Base-by-base conservation (phyloP, 1,140 invertebrate species). In the Colletes gigas region DNA sequence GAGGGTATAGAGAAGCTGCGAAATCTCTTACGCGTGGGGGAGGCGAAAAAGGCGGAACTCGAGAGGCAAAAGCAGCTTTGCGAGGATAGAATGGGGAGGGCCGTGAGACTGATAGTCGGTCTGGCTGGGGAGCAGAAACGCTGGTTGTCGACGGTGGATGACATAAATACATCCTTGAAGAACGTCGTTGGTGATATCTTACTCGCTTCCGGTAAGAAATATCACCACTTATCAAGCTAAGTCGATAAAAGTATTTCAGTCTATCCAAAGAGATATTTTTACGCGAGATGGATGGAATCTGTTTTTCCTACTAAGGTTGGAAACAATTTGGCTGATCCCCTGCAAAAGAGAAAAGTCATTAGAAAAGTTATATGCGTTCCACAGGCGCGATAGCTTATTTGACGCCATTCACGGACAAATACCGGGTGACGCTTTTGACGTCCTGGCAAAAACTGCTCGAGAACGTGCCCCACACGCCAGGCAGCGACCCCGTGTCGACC, bases 61-160 rank as follows among this genome's bases (percentile, higher is more conserved):
- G 97, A 98, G 89, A 94, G 94, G 57, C 95, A 97, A 83, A 97
- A 97, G 75, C 94, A 96, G 73, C 92, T 96, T 54, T 98, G 97
- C 89, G 94, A 96, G 55, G 96, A 96, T 52, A 95, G 97, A 88
- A 95, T 98, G 92, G 95, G 95, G 63, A 92, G 97, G 74, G 97
- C 97, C 0, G 95, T 97, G 67, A 95, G 97, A 81, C 92, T 97
- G 57, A 94, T 97, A 3, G 92, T 91, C 41, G 94, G 94, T 1
- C 81, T 95, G 5, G 93, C 94, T 0, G 93, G 94, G 73, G 94
- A 96, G 91, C 90, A 95, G 90, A 91, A 94, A 65, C 93, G 94
- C 57, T 97, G 97, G 97, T 95, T 95, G 3, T 85, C 94, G 14
- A 96, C 95, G 1, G 96, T 97, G 6, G 92, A 93, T 5, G 92